Evolutionary conservation across 2,797 vertebrate genomes (phyloP), one percentile per base, ranked within the genome.

Genomic region (Sciaenops ocellatus): DNA sequence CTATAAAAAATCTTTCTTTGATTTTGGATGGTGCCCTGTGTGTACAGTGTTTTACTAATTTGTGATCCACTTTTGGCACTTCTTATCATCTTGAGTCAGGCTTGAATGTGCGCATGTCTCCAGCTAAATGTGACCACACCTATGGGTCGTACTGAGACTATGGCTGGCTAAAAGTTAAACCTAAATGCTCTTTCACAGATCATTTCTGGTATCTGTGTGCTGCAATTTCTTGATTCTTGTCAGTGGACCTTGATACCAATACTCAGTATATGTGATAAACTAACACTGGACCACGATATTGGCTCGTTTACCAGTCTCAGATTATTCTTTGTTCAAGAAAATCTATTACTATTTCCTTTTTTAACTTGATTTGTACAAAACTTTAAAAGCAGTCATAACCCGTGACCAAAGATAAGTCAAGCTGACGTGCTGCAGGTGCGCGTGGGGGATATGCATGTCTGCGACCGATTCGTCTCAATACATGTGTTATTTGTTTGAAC

Each of bases 401-500:
- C 17, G 0, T n/a, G 41, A 20, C 28, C 17, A 18, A 20, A 69
- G 30, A 44, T n/a, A 2, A 7, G 57, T 26, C 26, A 12, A 1
- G 28, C 12, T n/a, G 38, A n/a, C 62, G 15, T 13, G 18, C 18
- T 48, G 17, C 66, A 64, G 41, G 73, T 64, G 26, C 52, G 64
- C 44, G 30, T 20, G 55, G 34, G 55, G 34, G 59, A 72, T 54
- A 52, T 51, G 8, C 42, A 13, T 22, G 52, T 12, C 24, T n/a
- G 41, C 34, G 24, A 30, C 6, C 20, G 5, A 47, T 70, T 80
- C 44, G 28, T 83, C 77, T 81, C 50, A 17, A 66, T 84, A 48
- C 63, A 41, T 61, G 69, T 73, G 57, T 80, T 69, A 80, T 85
- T 79, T 76, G 69, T 85, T 83, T 64, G 18, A 87, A 83, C 24